These are phyloP conservation scores for Hydractinia symbiolongicarpus DNA, from an alignment of 30 jellyfish, hydroid and myxozoan species.

Conservation along the genomic window DNA sequence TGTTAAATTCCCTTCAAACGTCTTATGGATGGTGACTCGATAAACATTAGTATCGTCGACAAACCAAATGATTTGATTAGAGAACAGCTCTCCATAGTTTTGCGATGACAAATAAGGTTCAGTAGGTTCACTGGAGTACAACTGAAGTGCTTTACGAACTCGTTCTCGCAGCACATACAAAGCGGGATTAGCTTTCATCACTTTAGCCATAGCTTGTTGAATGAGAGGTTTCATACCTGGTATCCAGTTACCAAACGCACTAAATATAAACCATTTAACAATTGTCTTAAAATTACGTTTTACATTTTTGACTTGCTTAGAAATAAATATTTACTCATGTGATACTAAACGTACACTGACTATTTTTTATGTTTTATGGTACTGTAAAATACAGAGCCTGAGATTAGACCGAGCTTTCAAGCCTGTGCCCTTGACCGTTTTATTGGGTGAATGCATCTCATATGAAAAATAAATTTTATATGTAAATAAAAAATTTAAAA, in stretches of 20 bases:
- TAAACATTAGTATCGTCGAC: slow-evolving; percentile 99
- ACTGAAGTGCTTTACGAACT: slow-evolving; percentile 96
- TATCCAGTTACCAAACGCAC: slow-evolving; percentile 99
- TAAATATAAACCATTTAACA: slow-evolving; percentile 1
- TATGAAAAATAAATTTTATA: no score
- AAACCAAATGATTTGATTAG: slow-evolving; percentile 98
- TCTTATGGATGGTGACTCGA: slow-evolving; percentile 98
- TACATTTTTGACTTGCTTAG: no score
- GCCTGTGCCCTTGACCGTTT: no score
- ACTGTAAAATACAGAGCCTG: no score
- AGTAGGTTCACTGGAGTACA: slow-evolving; percentile 99
- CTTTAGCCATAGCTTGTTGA: slow-evolving; percentile 99
- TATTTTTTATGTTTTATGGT: no score
- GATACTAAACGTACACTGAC: no score
- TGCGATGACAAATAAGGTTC: slow-evolving; percentile 98
- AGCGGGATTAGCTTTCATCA: slow-evolving; percentile 99
- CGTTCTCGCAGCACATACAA: slow-evolving; percentile 99
- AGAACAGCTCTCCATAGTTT: slow-evolving; percentile 97
- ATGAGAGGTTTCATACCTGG: slow-evolving; percentile 99
- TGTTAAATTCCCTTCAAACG: slow-evolving; percentile 73
- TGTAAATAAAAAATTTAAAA: no score
- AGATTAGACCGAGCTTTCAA: no score
- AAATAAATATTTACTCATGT: no score
- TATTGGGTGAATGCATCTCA: no score
- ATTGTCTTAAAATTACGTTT: neutral